Evolutionary conservation across 2,113 vertebrate genomes (phyloP), one percentile per base, ranked within the genome.

Genomic region (Budorcas taxicolor): DNA sequence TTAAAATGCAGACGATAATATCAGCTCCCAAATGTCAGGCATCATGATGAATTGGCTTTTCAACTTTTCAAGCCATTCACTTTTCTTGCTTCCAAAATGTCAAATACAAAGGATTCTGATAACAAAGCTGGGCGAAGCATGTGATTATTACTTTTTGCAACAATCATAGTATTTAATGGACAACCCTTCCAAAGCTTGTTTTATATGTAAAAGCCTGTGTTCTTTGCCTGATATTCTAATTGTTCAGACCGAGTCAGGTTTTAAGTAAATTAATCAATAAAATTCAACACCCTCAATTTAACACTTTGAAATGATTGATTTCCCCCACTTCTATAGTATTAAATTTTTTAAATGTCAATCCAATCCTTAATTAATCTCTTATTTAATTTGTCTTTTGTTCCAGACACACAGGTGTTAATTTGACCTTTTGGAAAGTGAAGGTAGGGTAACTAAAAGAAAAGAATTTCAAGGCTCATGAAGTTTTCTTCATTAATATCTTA

Each of bases 41-140:
- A 95, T 98, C 93, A 62, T 53, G 87, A 96, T 97, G 58, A 98
- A 98, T 52, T 90, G 97, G 31, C 85, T 97, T 98, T 97, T 98
- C 97, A 98, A 53, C 82, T 97, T 97, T 92, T 95, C 83, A 78
- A 88, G 90, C 55, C 92, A 45, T 88, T 98, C 10, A 7, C 87
- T 96, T 97, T 93, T 67, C 74, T 14, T 88, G 36, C 2, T 5
- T 96, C 91, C 8, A 74, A 98, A 98, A 97, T 95, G 92, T 96
- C 96, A 98, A 90, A 95, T 57, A 50, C 89, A 97, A 97, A 97
- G 36, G 0, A 74, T 98, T 33, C 96, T 92, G 96, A 97, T 98
- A 98, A 96, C 93, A 97, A 97, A 93, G 92, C 74, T 53, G 62
- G 78, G 87, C 71, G 60, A 96, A 97, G 55, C 74, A 29, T 82